A percentile compares a stretch with the other conserved stretches of the same genome.
Evolutionary conservation across 2,113 vertebrate species (phyloP).

Genomic region (Pachypanchax playfairii): DNA sequence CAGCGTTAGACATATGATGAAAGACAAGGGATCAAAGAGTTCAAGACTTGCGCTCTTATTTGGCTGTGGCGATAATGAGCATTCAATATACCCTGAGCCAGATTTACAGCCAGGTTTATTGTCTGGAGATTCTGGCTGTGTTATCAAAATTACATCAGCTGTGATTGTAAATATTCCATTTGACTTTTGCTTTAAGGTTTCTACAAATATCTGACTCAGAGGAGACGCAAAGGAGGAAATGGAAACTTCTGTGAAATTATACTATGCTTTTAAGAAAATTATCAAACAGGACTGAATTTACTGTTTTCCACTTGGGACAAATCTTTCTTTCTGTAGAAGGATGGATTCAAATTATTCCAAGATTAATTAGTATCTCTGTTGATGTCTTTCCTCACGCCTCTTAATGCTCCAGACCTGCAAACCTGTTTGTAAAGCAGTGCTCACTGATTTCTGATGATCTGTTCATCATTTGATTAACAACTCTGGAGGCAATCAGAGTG

Average conservation of each 20-base stretch:
- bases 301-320: too few relatives aligned
- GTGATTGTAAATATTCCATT: conserved; percentile 41
- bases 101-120: conserved; percentile 55
- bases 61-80: conserved; percentile 36
- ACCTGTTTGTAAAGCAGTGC: too few relatives aligned
- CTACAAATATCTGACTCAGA: conserved; percentile 9
- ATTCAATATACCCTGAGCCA: conserved; percentile 30
- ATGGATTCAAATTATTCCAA: too few relatives aligned
- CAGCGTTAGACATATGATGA: conserved; percentile 31
- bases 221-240: conserved; percentile 18
- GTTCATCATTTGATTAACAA: too few relatives aligned
- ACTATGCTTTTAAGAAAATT: background rate
- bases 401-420: too few relatives aligned
- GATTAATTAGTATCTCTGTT: too few relatives aligned
- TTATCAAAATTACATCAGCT: conserved; percentile 51
- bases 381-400: too few relatives aligned
- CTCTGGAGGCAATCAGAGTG: too few relatives aligned
- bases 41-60: conserved; percentile 39
- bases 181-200: conserved; percentile 29
- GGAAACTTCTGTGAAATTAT: background rate
- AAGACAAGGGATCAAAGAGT: conserved; percentile 41
- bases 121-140: conserved; percentile 36
- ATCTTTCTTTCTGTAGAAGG: too few relatives aligned
- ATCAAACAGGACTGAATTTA: conserved; percentile 12
- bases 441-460: too few relatives aligned